Evolutionary conservation across 2,888 invertebrate species (phyloP).

Genomic region (Chloroclystis v-ata): DNA sequence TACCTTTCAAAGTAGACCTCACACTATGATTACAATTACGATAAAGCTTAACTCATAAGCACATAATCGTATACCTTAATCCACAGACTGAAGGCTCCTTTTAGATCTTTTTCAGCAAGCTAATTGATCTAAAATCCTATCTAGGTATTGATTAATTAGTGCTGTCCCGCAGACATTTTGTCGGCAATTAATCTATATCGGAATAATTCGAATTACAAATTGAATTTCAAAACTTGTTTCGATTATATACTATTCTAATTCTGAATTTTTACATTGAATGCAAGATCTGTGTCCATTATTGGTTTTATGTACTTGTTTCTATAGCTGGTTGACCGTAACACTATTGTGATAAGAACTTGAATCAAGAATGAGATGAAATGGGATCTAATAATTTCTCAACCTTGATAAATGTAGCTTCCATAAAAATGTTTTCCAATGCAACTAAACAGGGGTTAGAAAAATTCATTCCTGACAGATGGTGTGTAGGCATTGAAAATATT

Average conservation of each 20-base stretch:
- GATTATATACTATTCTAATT: conserved; percentile 44
- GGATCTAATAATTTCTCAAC: too few species aligned
- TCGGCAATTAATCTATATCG: conserved; percentile 63
- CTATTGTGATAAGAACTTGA: conserved; percentile 37
- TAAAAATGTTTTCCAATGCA: too few species aligned
- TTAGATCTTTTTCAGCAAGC: conserved; percentile 30
- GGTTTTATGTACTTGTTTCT: conserved; percentile 47
- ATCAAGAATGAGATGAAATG: not conserved
- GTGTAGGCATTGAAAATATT: conserved; percentile 68
- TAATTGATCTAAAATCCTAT: conserved; percentile 65
- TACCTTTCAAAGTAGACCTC: conserved; percentile 55
- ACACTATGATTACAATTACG: conserved; percentile 55
- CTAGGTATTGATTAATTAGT: conserved; percentile 66
- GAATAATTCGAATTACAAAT: conserved; percentile 61
- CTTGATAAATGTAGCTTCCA: too few species aligned
- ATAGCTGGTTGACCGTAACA: conserved; percentile 42
- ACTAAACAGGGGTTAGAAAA: not conserved
- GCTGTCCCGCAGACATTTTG: conserved; percentile 65
- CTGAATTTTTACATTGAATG: conserved; percentile 46
- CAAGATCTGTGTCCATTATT: conserved; percentile 54
- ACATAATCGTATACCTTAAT: conserved; percentile 30
- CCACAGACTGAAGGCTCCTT: conserved; percentile 1
- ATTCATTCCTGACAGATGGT: conserved; percentile 10
- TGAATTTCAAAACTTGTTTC: conserved; percentile 60
- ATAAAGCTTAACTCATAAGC: conserved; percentile 26